Evolutionary conservation across 2,797 vertebrate species (phyloP).

Genomic region (Dromococcyx pavoninus): DNA sequence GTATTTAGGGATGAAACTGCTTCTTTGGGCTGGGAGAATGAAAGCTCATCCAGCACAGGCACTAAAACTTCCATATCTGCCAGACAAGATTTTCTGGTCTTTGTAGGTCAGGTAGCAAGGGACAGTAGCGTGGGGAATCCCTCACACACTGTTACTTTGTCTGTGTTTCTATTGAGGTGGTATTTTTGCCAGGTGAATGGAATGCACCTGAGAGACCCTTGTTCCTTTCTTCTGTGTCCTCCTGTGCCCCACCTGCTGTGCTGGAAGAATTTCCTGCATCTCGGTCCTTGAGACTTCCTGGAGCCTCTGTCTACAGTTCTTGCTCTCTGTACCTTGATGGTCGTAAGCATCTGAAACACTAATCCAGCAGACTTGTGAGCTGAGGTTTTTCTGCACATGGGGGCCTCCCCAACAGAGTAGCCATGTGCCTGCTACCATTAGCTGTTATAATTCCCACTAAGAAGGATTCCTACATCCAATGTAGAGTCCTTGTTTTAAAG

Average conservation of each 20-base stretch:
- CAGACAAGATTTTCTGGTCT: background rate
- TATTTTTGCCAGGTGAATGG: background rate
- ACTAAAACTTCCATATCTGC: background rate
- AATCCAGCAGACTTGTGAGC: background rate
- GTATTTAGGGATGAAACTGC: background rate
- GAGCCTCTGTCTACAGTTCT: background rate
- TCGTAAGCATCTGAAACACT: background rate
- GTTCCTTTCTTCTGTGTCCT: background rate
- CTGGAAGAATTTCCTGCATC: background rate
- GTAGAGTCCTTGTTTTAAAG: background rate
- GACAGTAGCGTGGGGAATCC: background rate
- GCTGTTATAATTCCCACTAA: background rate
- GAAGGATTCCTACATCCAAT: background rate
- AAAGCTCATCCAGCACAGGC: background rate
- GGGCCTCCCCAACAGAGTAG: background rate
- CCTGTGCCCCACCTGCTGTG: background rate
- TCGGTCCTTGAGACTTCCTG: background rate
- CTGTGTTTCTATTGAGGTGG: background rate
- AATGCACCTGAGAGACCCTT: background rate
- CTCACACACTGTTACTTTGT: background rate
- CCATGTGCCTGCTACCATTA: too few species aligned
- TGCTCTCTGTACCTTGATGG: background rate
- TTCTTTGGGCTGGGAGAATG: background rate
- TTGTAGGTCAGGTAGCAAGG: background rate
- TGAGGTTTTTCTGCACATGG: background rate